phyloP scores from a whole-genome alignment of 2,113 vertebrate genomes.

The Amphilophus citrinellus region DNA sequence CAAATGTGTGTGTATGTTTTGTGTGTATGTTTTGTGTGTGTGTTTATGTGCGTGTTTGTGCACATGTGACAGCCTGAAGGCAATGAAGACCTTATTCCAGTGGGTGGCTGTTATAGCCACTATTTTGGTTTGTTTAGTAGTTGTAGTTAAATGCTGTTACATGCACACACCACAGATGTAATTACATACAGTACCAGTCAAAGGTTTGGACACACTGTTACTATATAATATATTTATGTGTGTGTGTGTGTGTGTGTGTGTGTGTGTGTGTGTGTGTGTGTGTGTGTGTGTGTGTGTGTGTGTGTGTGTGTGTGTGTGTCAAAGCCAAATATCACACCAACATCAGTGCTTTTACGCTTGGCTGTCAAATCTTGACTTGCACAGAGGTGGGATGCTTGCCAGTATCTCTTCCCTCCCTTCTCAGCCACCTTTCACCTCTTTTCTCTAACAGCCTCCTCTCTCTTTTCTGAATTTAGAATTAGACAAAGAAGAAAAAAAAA shows the following conservation, averaged over 20 bases:
- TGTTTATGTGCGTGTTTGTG: background rate
- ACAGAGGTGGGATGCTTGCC: slow-evolving; percentile 48
- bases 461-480: background rate
- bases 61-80: slow-evolving; percentile 34
- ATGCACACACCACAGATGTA: background rate
- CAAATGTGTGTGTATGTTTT: slow-evolving; percentile 8
- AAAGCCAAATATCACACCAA: background rate
- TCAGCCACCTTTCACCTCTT: slow-evolving; percentile 57
- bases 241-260: too few species aligned
- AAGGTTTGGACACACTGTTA: too few species aligned
- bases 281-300: too few species aligned
- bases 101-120: slow-evolving; percentile 34
- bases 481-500: background rate
- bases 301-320: background rate
- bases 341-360: slow-evolving; percentile 10
- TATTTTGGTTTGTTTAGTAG: slow-evolving; percentile 26
- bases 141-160: background rate
- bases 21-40: background rate
- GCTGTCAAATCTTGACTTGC: slow-evolving; percentile 60
- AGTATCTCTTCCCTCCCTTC: slow-evolving; percentile 55
- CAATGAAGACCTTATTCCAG: slow-evolving; percentile 37
- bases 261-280: too few species aligned
- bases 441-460: slow-evolving; percentile 29
- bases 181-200: too few species aligned
- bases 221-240: background rate